These are phyloP conservation scores for Tubulanus polymorphus DNA, from an alignment of 2,888 invertebrate species.

Conservation along the genomic window DNA sequence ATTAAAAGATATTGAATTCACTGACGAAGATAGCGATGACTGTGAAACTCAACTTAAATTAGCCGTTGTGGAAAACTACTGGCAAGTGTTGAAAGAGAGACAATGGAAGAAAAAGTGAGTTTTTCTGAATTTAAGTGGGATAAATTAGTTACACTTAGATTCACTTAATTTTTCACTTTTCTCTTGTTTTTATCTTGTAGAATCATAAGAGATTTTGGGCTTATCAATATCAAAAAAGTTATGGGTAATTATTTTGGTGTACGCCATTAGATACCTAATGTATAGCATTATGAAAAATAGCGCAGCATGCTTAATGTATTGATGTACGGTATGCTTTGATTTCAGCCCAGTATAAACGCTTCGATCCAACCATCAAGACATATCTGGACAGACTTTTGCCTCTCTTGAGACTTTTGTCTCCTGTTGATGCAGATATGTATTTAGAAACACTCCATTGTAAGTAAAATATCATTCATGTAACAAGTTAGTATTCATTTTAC, in stretches of 20 bases:
- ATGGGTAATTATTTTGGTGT: constrained; percentile 49
- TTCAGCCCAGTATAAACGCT: constrained; percentile 64
- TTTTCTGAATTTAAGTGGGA: not conserved
- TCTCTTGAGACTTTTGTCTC: constrained; percentile 73
- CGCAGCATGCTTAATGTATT: not conserved
- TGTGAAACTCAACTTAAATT: constrained; percentile 61
- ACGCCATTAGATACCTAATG: not conserved
- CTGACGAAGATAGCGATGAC: constrained; percentile 52
- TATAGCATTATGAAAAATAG: not conserved
- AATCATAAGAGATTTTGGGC: constrained; percentile 73
- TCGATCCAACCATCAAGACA: constrained; percentile 56
- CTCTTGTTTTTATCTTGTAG: constrained; percentile 26
- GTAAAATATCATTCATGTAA: too few relatives aligned
- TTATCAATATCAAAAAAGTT: constrained; percentile 70
- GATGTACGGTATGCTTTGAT: constrained; percentile 3
- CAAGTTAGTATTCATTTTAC: too few relatives aligned
- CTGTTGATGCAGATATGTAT: constrained; percentile 70
- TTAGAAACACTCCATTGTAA: constrained; percentile 70
- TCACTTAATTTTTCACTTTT: not conserved
- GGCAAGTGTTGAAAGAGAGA: constrained; percentile 71
- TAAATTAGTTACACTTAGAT: not conserved
- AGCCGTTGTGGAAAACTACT: constrained; percentile 70
- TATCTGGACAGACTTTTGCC: constrained; percentile 62
- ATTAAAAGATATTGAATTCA: constrained; percentile 56
- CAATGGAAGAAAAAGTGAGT: constrained; percentile 62